These are phyloP conservation scores for Antheraea pernyi DNA, from an alignment of 1,140 invertebrate genomes.

Conservation along the genomic window DNA sequence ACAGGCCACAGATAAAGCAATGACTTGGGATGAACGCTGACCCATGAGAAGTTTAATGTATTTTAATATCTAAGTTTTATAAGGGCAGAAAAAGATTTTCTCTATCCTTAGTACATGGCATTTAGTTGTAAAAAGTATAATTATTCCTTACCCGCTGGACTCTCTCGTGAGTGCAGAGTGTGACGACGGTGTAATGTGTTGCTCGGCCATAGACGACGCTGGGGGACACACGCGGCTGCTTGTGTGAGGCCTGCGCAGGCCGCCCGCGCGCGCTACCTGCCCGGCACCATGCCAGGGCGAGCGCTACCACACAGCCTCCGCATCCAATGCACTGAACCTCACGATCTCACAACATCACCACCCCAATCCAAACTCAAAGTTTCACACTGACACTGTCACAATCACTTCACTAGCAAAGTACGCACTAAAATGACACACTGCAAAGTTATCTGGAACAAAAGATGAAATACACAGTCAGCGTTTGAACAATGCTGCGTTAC, in stretches of 20 bases:
- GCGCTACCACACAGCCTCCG: conserved; percentile 59
- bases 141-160: conserved; percentile 67
- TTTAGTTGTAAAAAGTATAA: not conserved
- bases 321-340: conserved; percentile 50
- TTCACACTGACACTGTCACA: conserved; percentile 31
- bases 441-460: conserved; percentile 68
- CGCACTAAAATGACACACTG: conserved; percentile 35
- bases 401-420: conserved; percentile 30
- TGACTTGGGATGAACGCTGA: too few relatives aligned
- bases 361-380: conserved; percentile 26
- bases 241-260: conserved; percentile 75
- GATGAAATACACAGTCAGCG: conserved; percentile 62
- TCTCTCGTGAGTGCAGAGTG: conserved; percentile 78
- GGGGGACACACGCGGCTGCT: conserved; percentile 74
- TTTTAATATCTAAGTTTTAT: too few relatives aligned
- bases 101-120: too few relatives aligned
- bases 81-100: too few relatives aligned
- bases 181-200: conserved; percentile 78
- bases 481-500: conserved; percentile 67
- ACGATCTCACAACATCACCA: conserved; percentile 54
- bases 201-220: conserved; percentile 80
- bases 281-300: conserved; percentile 78
- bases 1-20: too few relatives aligned
- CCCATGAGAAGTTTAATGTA: too few relatives aligned
- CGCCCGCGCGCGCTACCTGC: conserved; percentile 76